These are phyloP conservation scores for Dichetophora obliterata DNA, from an alignment of 2,888 invertebrate species.

Conservation along the genomic window DNA sequence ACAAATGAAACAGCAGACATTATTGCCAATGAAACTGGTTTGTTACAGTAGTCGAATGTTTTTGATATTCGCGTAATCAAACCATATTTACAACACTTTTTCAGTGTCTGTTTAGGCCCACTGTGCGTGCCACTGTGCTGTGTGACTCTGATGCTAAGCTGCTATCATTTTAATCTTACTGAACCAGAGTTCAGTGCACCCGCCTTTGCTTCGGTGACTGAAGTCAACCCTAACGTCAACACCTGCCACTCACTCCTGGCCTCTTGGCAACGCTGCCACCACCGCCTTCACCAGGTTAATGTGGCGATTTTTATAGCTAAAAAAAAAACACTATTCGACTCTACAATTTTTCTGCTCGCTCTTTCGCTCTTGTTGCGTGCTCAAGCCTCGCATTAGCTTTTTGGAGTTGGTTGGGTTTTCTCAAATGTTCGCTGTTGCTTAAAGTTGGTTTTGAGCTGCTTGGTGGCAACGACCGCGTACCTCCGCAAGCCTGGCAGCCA, in stretches of 20 bases:
- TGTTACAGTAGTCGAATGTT: background rate
- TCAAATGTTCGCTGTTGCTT: background rate
- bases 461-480: slow-evolving; percentile 24
- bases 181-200: slow-evolving; percentile 15
- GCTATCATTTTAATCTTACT: background rate
- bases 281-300: background rate
- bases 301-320: no score
- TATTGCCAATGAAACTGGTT: background rate
- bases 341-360: background rate
- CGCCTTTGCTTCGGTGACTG: slow-evolving; percentile 1
- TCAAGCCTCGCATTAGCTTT: background rate
- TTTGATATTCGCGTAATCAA: background rate
- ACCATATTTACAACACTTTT: background rate
- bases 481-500: background rate
- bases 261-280: background rate
- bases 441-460: slow-evolving; percentile 7
- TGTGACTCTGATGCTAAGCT: background rate
- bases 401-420: background rate
- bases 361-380: background rate
- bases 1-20: background rate
- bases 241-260: slow-evolving; percentile 18
- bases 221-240: slow-evolving; percentile 6
- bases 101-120: background rate
- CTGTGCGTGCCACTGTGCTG: background rate
- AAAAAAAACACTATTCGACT: no score